Base-by-base conservation (phyloP, 30 jellyfish, hydroid and myxozoan genomes). In the Cassiopea andromeda region DNA sequence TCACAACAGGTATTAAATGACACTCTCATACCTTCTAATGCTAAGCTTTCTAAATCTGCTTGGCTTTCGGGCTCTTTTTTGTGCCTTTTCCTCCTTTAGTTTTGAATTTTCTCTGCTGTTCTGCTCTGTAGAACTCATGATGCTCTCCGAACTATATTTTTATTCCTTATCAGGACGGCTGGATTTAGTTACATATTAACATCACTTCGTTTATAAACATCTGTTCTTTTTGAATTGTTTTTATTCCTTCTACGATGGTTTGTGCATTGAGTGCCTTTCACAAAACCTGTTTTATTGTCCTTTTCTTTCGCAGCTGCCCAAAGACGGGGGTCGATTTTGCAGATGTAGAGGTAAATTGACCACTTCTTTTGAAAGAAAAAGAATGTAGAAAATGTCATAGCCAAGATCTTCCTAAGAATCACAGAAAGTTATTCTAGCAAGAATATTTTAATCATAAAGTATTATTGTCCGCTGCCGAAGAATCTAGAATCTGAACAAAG, bases 21-120 rank as follows among this genome's bases (percentile, higher is more conserved):
- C 17, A 71, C 9, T 71, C 2, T 7, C 72, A 46, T 75, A 86
- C 93, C 89, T 86, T 13, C 70, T 54, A 1, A 86, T 75, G 77
- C 93, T 86, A 43, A 86, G 77, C 68, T 81, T 75, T 48, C 93
- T 61, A 61, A 86, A 86, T 66, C 84, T 14, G 67, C 91, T 83
- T 9, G 93, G 44, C 73, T 86, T 86, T 48, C 93, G 48, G 8
- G 88, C 17, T 46, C 88, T 76, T 76, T 86, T 86, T 47, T 77
- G 83, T 71, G 61, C 83, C 80, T 86, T 86, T 17, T 75, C 88
- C 45, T 72, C 72, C 38, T 77, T 8, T 46, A 46, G 75, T 46
- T 50, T 71, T 69, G 77, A 61, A 10, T 75, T 77, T 47, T 60
- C 93, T 2, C 17, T 75, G 66, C 68, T 75, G 38, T 50, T 60